Evolutionary conservation across 2,888 invertebrate genomes (phyloP), one percentile per base, ranked within the genome.

Genomic region (Psylliodes chrysocephalus): DNA sequence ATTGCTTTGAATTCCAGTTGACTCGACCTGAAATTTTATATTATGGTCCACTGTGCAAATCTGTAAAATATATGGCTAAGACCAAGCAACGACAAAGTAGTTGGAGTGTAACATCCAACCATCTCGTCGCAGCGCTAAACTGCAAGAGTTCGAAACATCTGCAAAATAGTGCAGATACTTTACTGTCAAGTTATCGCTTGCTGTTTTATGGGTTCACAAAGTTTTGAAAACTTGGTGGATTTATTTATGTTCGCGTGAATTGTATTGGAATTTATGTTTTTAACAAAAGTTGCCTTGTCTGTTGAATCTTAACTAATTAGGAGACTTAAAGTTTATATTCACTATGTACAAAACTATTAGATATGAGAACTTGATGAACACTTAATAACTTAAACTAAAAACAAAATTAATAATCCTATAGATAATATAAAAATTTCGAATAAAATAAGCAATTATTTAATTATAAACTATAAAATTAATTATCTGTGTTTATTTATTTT

Each of bases 161-260:
- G 63, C 61, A 64, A 61, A 64, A 63, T 66, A 61, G 64, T 62
- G 44, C 57, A 64, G 52, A 65, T 63, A 65, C 65, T 65, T 63
- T 46, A 65, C 47, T 51, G 64, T 47, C 57, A 60, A 56, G 51
- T 64, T 67, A 60, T 64, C 44, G 46, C 56, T 46, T 2, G 47
- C 57, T 51, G 57, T 64, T 68, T 68, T 61, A 61, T 65, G 55
- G 54, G 54, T 60, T 52, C 46, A 7, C 4, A 30, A 60, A 60
- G 49, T 68, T 54, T 15, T 7, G 38, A 22, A 49, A 67, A 67
- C 52, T 35, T 35, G 17, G 4, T 7, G 42, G 56, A 64, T 67
- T 67, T 67, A 64, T 67, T 57, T 62, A 46, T 52, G 52, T 22
- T 47, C 28, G 17, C 33, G 49, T 12, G 51, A 52, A 53, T 67